Conservation (phyloP, 2,113 vertebrate genomes). For the Poeciliopsis occidentalis region DNA sequence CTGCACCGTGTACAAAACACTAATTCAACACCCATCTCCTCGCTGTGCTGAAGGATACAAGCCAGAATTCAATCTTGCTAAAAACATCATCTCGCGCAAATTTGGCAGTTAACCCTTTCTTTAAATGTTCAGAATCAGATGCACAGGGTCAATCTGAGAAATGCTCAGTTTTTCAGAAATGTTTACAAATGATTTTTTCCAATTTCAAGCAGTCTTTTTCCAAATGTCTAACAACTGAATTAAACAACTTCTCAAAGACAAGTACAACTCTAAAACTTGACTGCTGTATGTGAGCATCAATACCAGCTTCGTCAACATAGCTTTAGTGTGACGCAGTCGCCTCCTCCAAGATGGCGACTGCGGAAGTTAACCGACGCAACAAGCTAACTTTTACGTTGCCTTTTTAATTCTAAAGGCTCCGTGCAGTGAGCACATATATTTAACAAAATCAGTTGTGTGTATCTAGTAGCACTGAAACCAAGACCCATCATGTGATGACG, state of each 20-base stretch:
- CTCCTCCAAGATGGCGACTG: too few species aligned
- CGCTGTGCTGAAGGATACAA: neutral
- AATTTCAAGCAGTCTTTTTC: too few species aligned
- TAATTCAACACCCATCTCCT: neutral
- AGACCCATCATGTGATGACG: neutral
- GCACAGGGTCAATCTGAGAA: neutral
- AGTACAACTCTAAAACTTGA: too few species aligned
- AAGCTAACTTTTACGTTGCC: neutral
- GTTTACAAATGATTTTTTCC: neutral
- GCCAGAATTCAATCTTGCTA: neutral
- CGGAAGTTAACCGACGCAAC: neutral
- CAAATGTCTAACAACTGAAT: too few species aligned
- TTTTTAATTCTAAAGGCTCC: neutral
- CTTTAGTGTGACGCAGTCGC: too few species aligned
- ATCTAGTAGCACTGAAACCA: neutral
- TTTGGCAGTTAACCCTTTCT: too few species aligned
- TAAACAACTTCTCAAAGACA: too few species aligned
- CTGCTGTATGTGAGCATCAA: too few species aligned
- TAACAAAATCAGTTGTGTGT: neutral
- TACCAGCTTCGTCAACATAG: too few species aligned
- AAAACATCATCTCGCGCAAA: neutral
- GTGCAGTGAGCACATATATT: neutral
- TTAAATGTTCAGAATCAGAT: too few species aligned
- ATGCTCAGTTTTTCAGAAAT: neutral
- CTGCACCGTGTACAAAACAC: constrained; percentile 20